A percentile compares a stretch with the other conserved stretches of the same genome.
These are phyloP conservation scores for Xestia rhomboidea DNA, from an alignment of 2,888 invertebrate species.

Conservation along the genomic window DNA sequence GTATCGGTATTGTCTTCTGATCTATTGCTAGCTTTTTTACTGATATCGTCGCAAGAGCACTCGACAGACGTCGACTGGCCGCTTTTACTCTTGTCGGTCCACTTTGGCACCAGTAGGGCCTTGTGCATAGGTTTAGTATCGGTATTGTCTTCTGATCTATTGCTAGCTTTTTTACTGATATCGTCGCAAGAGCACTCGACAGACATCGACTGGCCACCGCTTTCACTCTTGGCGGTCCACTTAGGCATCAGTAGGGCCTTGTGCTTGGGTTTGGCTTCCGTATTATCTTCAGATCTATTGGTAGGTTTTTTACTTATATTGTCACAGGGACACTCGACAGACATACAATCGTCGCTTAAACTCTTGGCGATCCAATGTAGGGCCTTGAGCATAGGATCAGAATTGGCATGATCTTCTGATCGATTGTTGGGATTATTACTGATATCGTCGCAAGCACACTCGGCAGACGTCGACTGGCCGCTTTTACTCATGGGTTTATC, in stretches of 20 bases:
- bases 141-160: conserved; percentile 4
- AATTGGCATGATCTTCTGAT: no score
- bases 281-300: background rate
- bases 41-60: background rate
- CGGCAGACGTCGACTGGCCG: no score
- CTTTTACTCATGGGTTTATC: background rate
- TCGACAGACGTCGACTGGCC: background rate
- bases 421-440: no score
- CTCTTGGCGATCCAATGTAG: background rate
- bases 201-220: background rate
- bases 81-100: background rate
- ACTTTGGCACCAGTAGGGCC: background rate
- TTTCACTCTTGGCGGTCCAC: background rate
- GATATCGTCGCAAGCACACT: no score
- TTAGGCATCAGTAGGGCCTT: conserved; percentile 5
- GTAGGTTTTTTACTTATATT: background rate
- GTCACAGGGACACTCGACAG: background rate
- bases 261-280: background rate
- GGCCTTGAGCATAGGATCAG: no score
- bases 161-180: background rate
- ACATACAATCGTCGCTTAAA: conserved; percentile 5
- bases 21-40: background rate
- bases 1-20: background rate
- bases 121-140: background rate
- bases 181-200: background rate